Conservation (phyloP, 2,113 vertebrate genomes). For the Stictonetta naevosa region DNA sequence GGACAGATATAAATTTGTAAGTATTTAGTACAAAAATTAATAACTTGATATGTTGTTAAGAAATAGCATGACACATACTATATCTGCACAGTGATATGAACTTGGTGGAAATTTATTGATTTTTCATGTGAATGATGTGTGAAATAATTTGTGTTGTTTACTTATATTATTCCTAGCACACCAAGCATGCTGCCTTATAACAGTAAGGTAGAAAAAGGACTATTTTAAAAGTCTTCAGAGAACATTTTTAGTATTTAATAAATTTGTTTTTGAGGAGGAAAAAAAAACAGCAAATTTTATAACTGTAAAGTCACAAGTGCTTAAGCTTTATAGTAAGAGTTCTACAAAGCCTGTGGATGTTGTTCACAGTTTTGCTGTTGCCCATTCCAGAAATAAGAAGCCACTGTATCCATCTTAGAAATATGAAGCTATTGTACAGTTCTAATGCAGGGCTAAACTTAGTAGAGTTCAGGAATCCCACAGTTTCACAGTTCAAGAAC, state of each 20-base stretch:
- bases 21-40: background rate
- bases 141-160: background rate
- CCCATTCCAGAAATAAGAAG: background rate
- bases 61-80: background rate
- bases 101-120: background rate
- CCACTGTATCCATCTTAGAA: background rate
- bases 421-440: background rate
- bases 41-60: background rate
- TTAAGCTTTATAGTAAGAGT: background rate
- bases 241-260: background rate
- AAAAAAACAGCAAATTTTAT: background rate
- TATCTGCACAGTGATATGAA: background rate
- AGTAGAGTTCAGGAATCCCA: background rate
- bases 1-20: background rate
- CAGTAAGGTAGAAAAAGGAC: background rate
- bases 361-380: background rate
- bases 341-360: background rate
- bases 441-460: background rate
- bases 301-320: background rate
- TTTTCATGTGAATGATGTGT: background rate
- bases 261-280: too few species aligned
- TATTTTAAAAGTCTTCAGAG: background rate
- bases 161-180: background rate
- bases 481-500: background rate
- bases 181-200: background rate